Evolutionary conservation across 1,140 invertebrate genomes (phyloP), one percentile per base, ranked within the genome.

Genomic region (Psix sp.): DNA sequence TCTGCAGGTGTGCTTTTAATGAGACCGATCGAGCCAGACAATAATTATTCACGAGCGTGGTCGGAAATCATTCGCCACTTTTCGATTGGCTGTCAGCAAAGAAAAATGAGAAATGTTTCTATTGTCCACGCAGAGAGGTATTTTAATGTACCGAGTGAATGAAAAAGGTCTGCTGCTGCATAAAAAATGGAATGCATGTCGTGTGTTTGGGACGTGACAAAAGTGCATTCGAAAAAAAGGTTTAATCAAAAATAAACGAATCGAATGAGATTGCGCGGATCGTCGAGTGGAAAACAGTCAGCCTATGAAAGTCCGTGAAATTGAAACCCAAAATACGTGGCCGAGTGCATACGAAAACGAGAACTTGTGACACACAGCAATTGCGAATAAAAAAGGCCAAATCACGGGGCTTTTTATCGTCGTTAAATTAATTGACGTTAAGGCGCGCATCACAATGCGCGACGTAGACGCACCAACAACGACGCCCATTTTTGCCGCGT

Each of bases 401-500:
- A 67, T 57, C 52, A 40, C 70, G 38, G 59, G 24, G 31, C 46
- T 73, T 60, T 73, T 73, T 73, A 66, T 60, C 46, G 60, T 48
- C 18, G 39, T 46, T 65, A 63, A 74, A 68, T 68, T 63, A 74
- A 74, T 74, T 74, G 56, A 65, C 70, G 60, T 54, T 54, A 66
- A 73, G 48, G 70, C 46, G 60, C 54, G 52, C 54, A 16, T 74
- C 35, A 51, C 57, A 67, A 67, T 74, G 71, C 13, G 57, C 6
- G 43, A 24, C 13, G 51, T 38, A 43, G 57, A 56, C 43, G 52
- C 51, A 59, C 42, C 31, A 72, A 72, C 67, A 66, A 70, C 60
- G 74, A 74, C 54, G 35, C 31, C 60, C 76, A 82, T 82, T 80
- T 82, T 78, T 80, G 73, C 39, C 63, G 63, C 36, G 63, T 74